Evolutionary conservation across 2,888 invertebrate species (phyloP), one percentile per base, ranked within the genome.

Genomic region (Gerris lacustris): DNA sequence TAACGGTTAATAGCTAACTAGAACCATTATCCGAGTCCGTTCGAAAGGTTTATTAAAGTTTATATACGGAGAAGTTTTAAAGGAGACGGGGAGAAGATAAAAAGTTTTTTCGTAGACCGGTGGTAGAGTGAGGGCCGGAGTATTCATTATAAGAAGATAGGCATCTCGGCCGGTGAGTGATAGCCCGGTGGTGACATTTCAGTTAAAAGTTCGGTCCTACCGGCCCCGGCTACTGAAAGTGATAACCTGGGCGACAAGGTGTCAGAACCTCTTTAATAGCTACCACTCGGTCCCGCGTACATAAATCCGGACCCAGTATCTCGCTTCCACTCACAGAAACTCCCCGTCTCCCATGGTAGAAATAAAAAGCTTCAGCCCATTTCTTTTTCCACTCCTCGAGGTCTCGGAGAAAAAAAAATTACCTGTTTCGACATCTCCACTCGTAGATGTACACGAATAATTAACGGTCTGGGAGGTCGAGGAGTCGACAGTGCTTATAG

Each of bases 171-270:
- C 55, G 55, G 15, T 31, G 31, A 15, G 9, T 55, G 55, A 55
- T 55, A 55, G 9, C 55, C 15, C 55, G 15, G 55, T 31, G 31
- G 31, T 55, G 55, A 55, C 55, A 55, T 55, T 55, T 55, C 55
- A 55, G 55, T 55, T 55, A 11, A 55, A 55, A 55, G 15, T 11
- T 55, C 2, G 15, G 17, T 17, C 17, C 66, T 66, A n/a, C 17
- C 66, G 17, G 17, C 17, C 17, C 66, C 18, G 66, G 66, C 43
- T 66, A 66, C 43, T 17, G 43, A 9, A 66, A 9, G 18, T 66
- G 17, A 18, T 66, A 66, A 66, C 66, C 66, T 31, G 17, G 17
- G 66, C 11, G 66, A 31, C 17, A 17, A 66, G 66, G 66, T 66
- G 66, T 18, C 66, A 17, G 66, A 66, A 66, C 17, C 9, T 31